These are phyloP conservation scores for Pantherophis vulpinus DNA, from an alignment of 2,797 vertebrate species.

Conservation along the genomic window DNA sequence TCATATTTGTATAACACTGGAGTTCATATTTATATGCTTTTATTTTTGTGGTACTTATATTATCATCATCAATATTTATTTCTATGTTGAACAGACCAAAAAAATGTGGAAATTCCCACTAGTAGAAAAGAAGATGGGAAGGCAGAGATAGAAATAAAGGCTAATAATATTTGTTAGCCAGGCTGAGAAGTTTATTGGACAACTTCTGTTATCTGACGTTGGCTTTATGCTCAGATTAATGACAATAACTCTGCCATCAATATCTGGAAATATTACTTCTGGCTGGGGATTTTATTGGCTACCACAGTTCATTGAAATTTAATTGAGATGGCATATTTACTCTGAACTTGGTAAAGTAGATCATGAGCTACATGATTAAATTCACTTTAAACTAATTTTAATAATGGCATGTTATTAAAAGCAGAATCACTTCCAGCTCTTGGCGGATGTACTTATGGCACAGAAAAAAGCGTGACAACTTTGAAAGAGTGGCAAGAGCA, in stretches of 20 bases:
- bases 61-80: background rate
- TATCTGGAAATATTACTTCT: conserved; percentile 61
- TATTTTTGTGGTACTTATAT: background rate
- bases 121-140: conserved; percentile 26
- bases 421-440: conserved; percentile 60
- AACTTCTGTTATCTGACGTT: background rate
- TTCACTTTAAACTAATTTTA: conserved; percentile 66
- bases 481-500: conserved; percentile 61
- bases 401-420: conserved; percentile 59
- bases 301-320: conserved; percentile 67
- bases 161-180: conserved; percentile 38
- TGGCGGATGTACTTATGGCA: conserved; percentile 45
- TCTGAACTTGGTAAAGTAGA: conserved; percentile 63
- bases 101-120: background rate
- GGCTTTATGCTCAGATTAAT: conserved; percentile 51
- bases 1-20: background rate
- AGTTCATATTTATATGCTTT: background rate
- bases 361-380: conserved; percentile 61
- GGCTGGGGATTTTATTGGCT: conserved; percentile 60
- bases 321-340: conserved; percentile 62
- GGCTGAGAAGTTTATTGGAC: conserved; percentile 26
- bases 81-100: background rate
- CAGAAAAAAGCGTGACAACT: conserved; percentile 51
- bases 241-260: conserved; percentile 51
- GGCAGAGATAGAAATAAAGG: conserved; percentile 7